phyloP scores from a whole-genome alignment of 2,113 vertebrate species.

The Nymphicus hollandicus region DNA sequence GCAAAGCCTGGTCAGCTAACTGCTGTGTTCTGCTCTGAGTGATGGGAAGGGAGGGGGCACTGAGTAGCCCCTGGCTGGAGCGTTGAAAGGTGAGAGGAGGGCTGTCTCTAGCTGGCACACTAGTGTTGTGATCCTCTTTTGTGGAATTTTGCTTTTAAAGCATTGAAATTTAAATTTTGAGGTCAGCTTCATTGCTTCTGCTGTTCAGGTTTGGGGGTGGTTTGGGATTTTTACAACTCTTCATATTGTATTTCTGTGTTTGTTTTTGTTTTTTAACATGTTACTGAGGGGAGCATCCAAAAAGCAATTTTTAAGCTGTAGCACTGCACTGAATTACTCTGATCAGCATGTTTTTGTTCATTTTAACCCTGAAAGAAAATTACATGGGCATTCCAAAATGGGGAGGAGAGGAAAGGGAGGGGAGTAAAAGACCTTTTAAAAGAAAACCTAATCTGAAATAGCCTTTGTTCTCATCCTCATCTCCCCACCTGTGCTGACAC shows the following conservation, averaged over 20 bases:
- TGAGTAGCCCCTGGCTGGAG: neutral
- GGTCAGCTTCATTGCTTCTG: slow-evolving; percentile 16
- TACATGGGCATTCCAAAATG: neutral
- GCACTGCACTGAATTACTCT: slow-evolving; percentile 40
- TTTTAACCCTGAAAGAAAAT: slow-evolving; percentile 17
- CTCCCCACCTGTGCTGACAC: neutral
- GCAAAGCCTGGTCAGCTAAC: neutral
- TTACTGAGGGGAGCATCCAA: neutral
- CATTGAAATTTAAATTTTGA: neutral
- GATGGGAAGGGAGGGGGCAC: neutral
- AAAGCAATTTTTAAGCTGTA: slow-evolving; percentile 36
- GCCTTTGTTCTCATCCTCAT: neutral
- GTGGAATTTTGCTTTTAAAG: neutral
- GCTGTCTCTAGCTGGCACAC: neutral
- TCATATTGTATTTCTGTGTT: neutral
- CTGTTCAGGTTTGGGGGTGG: neutral
- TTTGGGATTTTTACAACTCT: slow-evolving; percentile 7
- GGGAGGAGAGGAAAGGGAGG: neutral
- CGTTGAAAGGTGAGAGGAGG: neutral
- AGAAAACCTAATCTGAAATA: neutral
- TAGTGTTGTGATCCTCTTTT: neutral
- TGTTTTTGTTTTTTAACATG: neutral
- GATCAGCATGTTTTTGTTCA: neutral
- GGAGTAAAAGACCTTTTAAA: neutral
- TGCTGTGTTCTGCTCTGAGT: neutral